phyloP scores from a whole-genome alignment of 2,797 vertebrate species.

The Syndactyla subalaris region DNA sequence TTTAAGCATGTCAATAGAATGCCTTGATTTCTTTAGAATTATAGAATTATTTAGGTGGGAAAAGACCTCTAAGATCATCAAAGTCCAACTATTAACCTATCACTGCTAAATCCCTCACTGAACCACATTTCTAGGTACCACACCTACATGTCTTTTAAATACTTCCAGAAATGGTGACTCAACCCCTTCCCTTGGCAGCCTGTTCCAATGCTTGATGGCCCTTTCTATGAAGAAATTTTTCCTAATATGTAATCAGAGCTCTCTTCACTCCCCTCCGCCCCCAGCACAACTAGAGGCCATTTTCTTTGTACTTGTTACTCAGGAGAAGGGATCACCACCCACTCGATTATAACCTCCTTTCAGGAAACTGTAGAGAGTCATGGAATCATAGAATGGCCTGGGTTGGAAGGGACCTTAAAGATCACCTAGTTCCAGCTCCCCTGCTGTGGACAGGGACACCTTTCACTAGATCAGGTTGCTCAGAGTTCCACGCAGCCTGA shows the following conservation, averaged over 20 bases:
- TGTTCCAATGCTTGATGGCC: background rate
- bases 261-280: background rate
- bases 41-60: background rate
- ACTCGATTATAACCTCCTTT: background rate
- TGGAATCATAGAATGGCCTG: background rate
- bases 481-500: background rate
- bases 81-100: background rate
- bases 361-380: background rate
- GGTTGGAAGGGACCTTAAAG: background rate
- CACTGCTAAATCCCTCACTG: background rate
- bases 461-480: background rate
- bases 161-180: background rate
- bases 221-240: background rate
- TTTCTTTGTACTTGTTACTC: background rate
- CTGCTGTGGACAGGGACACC: too few relatives aligned
- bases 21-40: slow-evolving; percentile 18
- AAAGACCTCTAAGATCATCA: background rate
- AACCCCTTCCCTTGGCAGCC: background rate
- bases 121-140: background rate
- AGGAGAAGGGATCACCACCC: background rate
- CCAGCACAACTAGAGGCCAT: background rate
- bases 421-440: background rate
- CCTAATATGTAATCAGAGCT: background rate
- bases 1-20: slow-evolving; percentile 19
- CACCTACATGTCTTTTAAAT: background rate